Percentiles rank a stretch among this genome's conserved stretches.
Conservation (phyloP, 2,888 invertebrate genomes). For the Morpho achilles region DNA sequence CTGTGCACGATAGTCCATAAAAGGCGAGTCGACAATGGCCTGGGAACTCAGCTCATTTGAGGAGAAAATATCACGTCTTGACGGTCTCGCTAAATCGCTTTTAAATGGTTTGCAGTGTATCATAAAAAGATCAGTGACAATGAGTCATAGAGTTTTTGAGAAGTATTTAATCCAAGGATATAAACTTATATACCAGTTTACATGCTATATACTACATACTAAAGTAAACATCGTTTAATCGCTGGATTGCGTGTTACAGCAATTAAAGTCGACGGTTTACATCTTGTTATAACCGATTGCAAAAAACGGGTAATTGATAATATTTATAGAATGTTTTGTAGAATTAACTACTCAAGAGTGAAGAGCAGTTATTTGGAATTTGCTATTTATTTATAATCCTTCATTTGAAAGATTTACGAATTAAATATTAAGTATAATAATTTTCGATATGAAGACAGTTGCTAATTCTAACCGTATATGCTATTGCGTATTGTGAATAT, state of each 20-base stretch:
- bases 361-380: no score
- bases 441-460: no score
- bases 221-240: conserved; percentile 1
- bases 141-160: background rate
- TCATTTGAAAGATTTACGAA: no score
- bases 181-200: background rate
- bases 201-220: background rate
- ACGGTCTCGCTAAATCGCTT: conserved; percentile 64
- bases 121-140: conserved; percentile 22
- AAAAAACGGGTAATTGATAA: background rate
- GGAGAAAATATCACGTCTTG: conserved; percentile 70
- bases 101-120: conserved; percentile 52
- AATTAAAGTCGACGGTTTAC: background rate
- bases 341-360: no score
- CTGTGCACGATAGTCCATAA: conserved; percentile 64
- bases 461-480: no score
- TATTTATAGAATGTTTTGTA: no score
- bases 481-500: no score
- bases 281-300: conserved; percentile 1
- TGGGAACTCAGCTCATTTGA: conserved; percentile 78
- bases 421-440: no score
- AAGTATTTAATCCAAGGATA: background rate
- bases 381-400: no score
- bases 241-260: conserved; percentile 6
- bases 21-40: conserved; percentile 72